phyloP scores from a whole-genome alignment of 2,113 vertebrate species.

The Dryoscopus gambensis region DNA sequence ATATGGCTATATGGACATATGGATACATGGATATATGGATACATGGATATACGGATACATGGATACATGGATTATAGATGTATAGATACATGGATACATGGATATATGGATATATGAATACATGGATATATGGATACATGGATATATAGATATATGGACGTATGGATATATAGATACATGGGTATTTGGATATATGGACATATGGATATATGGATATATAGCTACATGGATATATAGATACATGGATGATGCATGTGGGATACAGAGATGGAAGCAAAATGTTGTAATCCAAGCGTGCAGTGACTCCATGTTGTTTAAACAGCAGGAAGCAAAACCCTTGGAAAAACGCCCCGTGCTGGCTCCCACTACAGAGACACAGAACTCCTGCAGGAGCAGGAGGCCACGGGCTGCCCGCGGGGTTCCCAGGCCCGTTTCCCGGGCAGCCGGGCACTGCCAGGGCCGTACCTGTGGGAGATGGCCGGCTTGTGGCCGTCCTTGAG shows the following conservation, averaged over 20 bases:
- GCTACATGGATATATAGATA: background rate
- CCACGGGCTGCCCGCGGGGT: background rate
- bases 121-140: too few relatives aligned
- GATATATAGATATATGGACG: too few relatives aligned
- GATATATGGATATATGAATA: too few relatives aligned
- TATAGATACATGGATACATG: too few relatives aligned
- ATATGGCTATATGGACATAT: too few relatives aligned
- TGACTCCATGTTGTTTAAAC: background rate
- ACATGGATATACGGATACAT: background rate
- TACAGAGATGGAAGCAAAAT: background rate
- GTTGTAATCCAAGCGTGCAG: background rate
- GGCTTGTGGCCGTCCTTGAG: slow-evolving; percentile 97
- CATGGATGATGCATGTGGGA: background rate
- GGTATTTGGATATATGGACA: background rate
- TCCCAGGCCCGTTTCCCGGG: rapidly evolving
- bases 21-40: too few relatives aligned
- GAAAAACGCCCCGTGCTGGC: background rate
- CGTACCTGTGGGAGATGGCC: slow-evolving; percentile 89
- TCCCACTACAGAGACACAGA: rapidly evolving
- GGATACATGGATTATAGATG: too few relatives aligned
- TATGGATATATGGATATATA: too few relatives aligned
- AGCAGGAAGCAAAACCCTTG: background rate
- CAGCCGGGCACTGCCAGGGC: background rate
- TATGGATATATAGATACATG: background rate
- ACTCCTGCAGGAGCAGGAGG: background rate